phyloP scores from a whole-genome alignment of 1,140 invertebrate species.

The Musca domestica region DNA sequence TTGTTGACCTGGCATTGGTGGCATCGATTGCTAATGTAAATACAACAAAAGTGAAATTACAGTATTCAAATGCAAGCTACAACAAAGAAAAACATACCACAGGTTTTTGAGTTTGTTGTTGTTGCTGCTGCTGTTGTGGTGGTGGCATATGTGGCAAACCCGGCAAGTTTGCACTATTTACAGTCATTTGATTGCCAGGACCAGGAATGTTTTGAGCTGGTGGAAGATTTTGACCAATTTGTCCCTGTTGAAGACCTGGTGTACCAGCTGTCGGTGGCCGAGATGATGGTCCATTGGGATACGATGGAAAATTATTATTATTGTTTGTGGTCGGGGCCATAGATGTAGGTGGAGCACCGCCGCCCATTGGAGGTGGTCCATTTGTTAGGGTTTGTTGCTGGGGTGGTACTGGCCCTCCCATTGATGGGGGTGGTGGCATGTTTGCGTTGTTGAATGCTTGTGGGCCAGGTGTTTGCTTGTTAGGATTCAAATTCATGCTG shows the following conservation, averaged over 20 bases:
- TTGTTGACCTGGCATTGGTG: conserved; percentile 39
- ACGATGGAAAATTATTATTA: conserved; percentile 20
- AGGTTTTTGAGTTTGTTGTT: conserved; percentile 31
- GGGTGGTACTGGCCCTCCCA: conserved; percentile 18
- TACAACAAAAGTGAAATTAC: neutral
- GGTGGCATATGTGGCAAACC: conserved; percentile 47
- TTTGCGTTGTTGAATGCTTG: conserved; percentile 22
- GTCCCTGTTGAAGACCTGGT: neutral
- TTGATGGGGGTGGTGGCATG: neutral
- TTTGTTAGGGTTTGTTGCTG: conserved; percentile 7
- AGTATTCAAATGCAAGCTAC: conserved; percentile 2
- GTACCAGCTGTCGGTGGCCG: conserved; percentile 9
- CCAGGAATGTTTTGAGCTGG: conserved; percentile 39
- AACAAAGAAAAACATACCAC: neutral
- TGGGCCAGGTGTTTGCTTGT: conserved; percentile 35
- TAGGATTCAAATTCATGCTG: conserved; percentile 40
- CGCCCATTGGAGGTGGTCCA: conserved; percentile 17
- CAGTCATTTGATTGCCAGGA: conserved; percentile 45
- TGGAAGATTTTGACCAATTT: conserved; percentile 17
- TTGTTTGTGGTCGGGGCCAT: neutral
- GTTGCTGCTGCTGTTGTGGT: conserved; percentile 15
- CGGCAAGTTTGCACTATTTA: conserved; percentile 44
- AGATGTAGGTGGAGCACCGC: neutral
- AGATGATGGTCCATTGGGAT: conserved; percentile 1
- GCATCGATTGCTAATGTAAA: conserved; percentile 30